Conservation (phyloP, 2,113 vertebrate species). For the Grammomys dolichurus region DNA sequence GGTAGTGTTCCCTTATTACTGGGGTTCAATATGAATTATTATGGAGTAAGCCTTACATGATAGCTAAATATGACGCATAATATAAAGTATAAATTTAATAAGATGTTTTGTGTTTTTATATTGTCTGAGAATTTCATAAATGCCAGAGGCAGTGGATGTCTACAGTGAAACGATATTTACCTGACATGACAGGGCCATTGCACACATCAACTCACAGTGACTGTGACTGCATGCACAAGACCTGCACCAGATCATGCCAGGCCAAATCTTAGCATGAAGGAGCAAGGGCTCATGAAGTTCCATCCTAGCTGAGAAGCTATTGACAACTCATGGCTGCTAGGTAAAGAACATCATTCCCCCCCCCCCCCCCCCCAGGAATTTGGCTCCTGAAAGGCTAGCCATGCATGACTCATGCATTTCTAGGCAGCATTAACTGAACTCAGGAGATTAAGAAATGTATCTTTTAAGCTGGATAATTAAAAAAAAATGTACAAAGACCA, state of each 20-base stretch:
- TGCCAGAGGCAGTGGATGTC: neutral
- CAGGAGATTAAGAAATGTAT: neutral
- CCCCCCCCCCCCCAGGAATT: too few species aligned
- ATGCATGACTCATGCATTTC: neutral
- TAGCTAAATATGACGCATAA: neutral
- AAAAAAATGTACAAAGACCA: neutral
- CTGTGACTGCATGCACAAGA: neutral
- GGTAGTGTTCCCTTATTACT: conserved; percentile 32
- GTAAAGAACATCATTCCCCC: too few species aligned
- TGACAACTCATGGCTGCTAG: neutral
- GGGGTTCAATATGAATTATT: conserved; percentile 31
- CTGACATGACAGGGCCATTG: neutral
- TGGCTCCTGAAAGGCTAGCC: too few species aligned
- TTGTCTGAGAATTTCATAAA: neutral
- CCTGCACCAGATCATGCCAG: neutral
- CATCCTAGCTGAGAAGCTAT: neutral
- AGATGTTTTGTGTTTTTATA: neutral
- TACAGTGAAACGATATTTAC: neutral
- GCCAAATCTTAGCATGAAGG: neutral
- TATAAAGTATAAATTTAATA: conserved; percentile 36
- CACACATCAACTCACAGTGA: neutral
- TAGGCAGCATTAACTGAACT: neutral
- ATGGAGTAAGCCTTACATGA: neutral
- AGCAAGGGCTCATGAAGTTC: neutral
- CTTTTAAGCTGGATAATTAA: neutral